Conservation (phyloP, 2,888 invertebrate species). For the Thymelicus lineola region DNA sequence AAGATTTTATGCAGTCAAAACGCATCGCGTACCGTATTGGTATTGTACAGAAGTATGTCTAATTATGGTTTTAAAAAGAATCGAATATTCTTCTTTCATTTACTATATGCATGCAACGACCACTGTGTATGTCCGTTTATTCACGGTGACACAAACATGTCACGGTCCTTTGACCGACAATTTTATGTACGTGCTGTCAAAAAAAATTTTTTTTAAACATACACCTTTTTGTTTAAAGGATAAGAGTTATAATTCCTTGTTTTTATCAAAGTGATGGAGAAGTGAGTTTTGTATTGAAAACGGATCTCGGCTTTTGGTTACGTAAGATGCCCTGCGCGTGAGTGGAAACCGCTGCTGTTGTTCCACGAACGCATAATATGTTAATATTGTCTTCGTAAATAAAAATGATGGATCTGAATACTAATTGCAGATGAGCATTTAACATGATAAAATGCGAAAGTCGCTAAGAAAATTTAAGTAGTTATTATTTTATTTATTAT, state of each 20-base stretch:
- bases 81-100: slow-evolving; percentile 38
- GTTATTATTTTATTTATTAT: too few relatives aligned
- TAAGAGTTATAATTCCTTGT: slow-evolving; percentile 43
- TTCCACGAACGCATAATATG: slow-evolving; percentile 69
- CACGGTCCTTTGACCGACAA: slow-evolving; percentile 62
- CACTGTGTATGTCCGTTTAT: slow-evolving; percentile 72
- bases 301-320: slow-evolving; percentile 67
- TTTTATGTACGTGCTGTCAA: slow-evolving; percentile 34
- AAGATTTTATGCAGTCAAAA: slow-evolving; percentile 16
- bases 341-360: slow-evolving; percentile 63
- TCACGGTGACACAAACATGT: slow-evolving; percentile 75
- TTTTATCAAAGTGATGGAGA: slow-evolving; percentile 31
- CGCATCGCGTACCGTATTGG: slow-evolving; percentile 20
- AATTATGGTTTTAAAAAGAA: slow-evolving; percentile 40
- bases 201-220: neutral
- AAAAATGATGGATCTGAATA: slow-evolving; percentile 31
- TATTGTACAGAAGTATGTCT: slow-evolving; percentile 36
- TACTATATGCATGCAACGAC: slow-evolving; percentile 64
- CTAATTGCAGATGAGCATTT: slow-evolving; percentile 4
- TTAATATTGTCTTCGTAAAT: slow-evolving; percentile 60
- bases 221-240: slow-evolving; percentile 30
- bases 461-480: too few relatives aligned
- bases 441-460: neutral
- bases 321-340: slow-evolving; percentile 73
- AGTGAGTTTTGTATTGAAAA: slow-evolving; percentile 51